phyloP scores from a whole-genome alignment of 1,140 invertebrate genomes.

The Ctenoplectra terminalis region DNA sequence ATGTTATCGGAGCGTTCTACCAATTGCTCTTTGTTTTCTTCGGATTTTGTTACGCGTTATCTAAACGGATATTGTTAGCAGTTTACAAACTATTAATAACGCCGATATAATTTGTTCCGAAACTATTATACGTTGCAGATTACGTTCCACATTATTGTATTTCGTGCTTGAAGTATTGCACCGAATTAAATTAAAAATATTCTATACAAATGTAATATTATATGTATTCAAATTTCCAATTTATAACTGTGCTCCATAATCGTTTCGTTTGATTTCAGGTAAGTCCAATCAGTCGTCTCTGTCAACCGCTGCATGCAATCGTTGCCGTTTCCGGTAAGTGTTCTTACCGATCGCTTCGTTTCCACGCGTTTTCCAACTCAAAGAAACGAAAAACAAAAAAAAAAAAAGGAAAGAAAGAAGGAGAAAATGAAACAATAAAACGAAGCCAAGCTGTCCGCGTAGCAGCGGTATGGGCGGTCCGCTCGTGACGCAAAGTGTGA shows the following conservation, averaged over 20 bases:
- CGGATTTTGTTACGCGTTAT: not conserved
- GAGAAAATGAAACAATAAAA: too few species aligned
- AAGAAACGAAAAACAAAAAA: too few species aligned
- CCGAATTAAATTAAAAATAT: not conserved
- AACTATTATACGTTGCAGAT: too few species aligned
- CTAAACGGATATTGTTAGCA: not conserved
- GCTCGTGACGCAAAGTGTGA: slow-evolving; percentile 38
- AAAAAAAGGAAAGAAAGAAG: too few species aligned
- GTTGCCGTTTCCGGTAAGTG: slow-evolving; percentile 38
- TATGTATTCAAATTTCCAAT: too few species aligned
- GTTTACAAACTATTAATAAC: not conserved
- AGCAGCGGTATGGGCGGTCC: slow-evolving; percentile 25
- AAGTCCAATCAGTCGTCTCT: slow-evolving; percentile 22
- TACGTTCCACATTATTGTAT: too few species aligned
- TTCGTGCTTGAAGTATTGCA: not conserved
- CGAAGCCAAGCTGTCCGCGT: not conserved
- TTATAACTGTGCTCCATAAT: too few species aligned
- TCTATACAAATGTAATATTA: too few species aligned
- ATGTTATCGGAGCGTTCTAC: not conserved
- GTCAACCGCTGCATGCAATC: not conserved
- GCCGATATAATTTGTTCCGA: not conserved
- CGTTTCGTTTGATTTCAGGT: slow-evolving; percentile 45
- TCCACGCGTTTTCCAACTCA: not conserved
- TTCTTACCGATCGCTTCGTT: not conserved
- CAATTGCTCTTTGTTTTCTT: not conserved